Evolutionary conservation across 2,113 vertebrate species (phyloP), one percentile per base, ranked within the genome.

Genomic region (Xyrauchen texanus): DNA sequence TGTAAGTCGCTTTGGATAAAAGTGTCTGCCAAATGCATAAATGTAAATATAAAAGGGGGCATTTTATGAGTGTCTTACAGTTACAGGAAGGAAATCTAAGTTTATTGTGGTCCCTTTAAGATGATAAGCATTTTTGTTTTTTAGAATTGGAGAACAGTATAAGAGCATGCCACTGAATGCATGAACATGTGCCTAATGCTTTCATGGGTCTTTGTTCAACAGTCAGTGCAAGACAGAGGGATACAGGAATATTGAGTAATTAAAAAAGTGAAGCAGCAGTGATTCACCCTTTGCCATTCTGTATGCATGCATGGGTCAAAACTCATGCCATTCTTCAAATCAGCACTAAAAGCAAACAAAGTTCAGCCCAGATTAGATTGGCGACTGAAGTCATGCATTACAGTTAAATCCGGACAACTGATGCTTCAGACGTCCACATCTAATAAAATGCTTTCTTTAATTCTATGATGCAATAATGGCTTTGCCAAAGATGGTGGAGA

Each of bases 401-500:
- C 62, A 64, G 3, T 34, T 34, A 34, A 34, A 34, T 34, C 21
- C 21, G 58, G 46, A 51, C 13, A 57, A 13, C 15, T 58, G 69
- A 78, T 51, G n/a, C 71, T 46, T 62, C 71, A 46, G 42, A 57
- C 42, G 62, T 42, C 6, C 67, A 34, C n/a, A 68, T 78, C 69
- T 44, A 62, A 65, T 13, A 45, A 15, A 12, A 66, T 8, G n/a
- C 46, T 16, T 53, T 62, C 62, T 61, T 55, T 63, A 76, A 65
- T 15, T 8, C 8, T 71, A 57, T 42, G 51, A 74, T 49, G 71
- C 58, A 21, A 57, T 57, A 57, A 57, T 13, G 53, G 51, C 16
- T 88, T 96, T 97, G 84, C 96, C 96, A 88, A 97, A 88, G 87
- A 97, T 95, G 78, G 95, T 95, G 11, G 94, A 96, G 62, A 97